Base-by-base conservation (phyloP, 30 jellyfish, hydroid and myxozoan genomes). In the Calvadosia cruxmelitensis region DNA sequence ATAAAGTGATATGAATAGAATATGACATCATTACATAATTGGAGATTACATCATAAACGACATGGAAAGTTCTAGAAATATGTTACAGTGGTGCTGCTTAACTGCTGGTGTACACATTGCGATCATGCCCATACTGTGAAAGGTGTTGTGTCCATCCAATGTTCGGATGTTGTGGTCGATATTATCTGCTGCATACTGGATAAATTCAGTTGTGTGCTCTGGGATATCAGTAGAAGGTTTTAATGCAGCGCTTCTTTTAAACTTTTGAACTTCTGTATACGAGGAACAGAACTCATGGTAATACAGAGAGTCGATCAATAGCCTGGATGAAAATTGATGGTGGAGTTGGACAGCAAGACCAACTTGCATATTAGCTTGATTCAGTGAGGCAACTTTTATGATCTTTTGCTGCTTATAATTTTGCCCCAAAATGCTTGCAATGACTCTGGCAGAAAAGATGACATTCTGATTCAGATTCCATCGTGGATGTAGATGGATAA, bases 271-370 rank as follows among this genome's bases (percentile, higher is more conserved):
- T 72, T 72, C 83, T 72, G 65, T 26, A 53, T 72, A 72, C 70
- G 76, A 49, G 67, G 53, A 72, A 72, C 77, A 72, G 62, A 72
- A 72, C 36, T 75, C 83, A 34, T 72, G 83, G 65, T 75, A 53
- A 48, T 72, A 75, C 32, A 70, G 80, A 29, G 80, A 49, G 66
- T 70, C 80, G 27, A 70, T 53, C 72, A 72, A 53, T 53, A 72
- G 62, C 62, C 83, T 72, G 61, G 83, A 72, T 53, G 65, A 74
- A 72, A 49, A 72, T 29, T 72, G 73, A 75, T 72, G 67, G 34
- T 72, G 83, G 53, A 72, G 33, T 53, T 72, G 75, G 48, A 73
- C 78, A 29, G 62, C 75, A 61, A 73, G 72, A 50, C 83, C 76
- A 53, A 53, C 42, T 62, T 72, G 83, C 73, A 72, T 72, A 28